Base-by-base conservation (phyloP, 2,113 vertebrate genomes). In the Passer montanus region DNA sequence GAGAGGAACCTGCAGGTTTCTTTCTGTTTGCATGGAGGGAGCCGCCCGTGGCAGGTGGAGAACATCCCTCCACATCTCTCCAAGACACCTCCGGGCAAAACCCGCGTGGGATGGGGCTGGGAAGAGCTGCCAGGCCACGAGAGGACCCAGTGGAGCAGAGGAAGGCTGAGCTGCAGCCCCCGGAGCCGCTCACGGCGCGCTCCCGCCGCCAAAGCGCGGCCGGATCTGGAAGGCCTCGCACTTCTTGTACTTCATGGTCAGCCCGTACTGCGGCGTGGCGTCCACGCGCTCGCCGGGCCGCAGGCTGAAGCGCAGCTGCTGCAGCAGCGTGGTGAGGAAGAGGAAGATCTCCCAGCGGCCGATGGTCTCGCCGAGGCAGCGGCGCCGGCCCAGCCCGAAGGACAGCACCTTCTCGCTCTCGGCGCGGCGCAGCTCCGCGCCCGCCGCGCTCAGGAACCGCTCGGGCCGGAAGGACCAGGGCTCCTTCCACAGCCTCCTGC, bases 321-420 rank as follows among this genome's bases (percentile, higher is more conserved):
- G 99, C 83, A 99, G 88, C 44, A 99, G 68, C 46, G 97, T 98
- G 62, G 98, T 97, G 96, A 99, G 87, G 95, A 99, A 99, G 43
- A 99, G 98, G 95, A 98, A 99, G 92, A 99, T 87, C 94, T 99
- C 99, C 44, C 97, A 95, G 22, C 98, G 98, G 26, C 97, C 99
- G 4, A 99, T 99, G 63, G 94, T 72, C 90, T 99, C 99, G 0
- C 99, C 99, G 0, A 99, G 91, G 96, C 99, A 99, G 22, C 98
- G 98, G 8, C 99, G 97, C 94, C 98, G 99, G 56, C 99, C 99
- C 97, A 99, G 26, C 19, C 99, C 98, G 1, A 99, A 99, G 7
- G 79, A 1, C 93, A 98, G 33, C 73, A 99, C 97, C 92, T 99
- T 99, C 82, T 99, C 99, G 0, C 97, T 93, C 21, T 99, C 97